Percentiles rank a stretch among this genome's conserved stretches.
These are phyloP conservation scores for Lycocorax pyrrhopterus DNA, from an alignment of 2,113 vertebrate genomes.

Conservation along the genomic window DNA sequence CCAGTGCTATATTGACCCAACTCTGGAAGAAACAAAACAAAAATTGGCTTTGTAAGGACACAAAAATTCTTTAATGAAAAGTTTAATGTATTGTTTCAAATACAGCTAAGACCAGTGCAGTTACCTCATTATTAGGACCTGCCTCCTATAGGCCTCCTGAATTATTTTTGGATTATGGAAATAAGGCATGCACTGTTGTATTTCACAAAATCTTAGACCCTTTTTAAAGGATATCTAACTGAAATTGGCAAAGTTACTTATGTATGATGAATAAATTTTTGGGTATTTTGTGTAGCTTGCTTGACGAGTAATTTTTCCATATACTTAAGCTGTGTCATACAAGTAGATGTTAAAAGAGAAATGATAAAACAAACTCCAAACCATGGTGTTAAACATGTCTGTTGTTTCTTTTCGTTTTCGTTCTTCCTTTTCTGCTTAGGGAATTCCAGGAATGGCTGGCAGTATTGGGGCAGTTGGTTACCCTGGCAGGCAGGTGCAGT, in stretches of 20 bases:
- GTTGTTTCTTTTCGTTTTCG: neutral
- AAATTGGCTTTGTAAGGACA: neutral
- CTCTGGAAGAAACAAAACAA: neutral
- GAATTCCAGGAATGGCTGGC: constrained; percentile 84
- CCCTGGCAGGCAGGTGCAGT: constrained; percentile 99
- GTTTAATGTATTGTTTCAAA: neutral
- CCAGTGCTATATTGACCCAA: neutral
- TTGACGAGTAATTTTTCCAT: neutral
- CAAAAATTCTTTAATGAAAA: neutral
- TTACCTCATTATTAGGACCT: neutral
- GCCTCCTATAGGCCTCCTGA: neutral
- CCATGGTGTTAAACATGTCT: neutral
- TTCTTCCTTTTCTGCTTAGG: constrained; percentile 67
- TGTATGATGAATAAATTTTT: neutral
- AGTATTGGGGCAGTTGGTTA: constrained; percentile 86
- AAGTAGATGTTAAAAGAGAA: neutral
- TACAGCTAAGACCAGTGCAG: neutral
- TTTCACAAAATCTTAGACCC: neutral
- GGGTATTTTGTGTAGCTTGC: neutral
- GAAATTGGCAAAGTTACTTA: neutral
- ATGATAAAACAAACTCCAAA: neutral
- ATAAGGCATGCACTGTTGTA: neutral
- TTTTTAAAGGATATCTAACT: neutral
- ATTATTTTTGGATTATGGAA: neutral
- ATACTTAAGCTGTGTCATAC: neutral